Evolutionary conservation across 2,888 invertebrate genomes (phyloP).

Genomic region (Drosophila acutilabella): DNA sequence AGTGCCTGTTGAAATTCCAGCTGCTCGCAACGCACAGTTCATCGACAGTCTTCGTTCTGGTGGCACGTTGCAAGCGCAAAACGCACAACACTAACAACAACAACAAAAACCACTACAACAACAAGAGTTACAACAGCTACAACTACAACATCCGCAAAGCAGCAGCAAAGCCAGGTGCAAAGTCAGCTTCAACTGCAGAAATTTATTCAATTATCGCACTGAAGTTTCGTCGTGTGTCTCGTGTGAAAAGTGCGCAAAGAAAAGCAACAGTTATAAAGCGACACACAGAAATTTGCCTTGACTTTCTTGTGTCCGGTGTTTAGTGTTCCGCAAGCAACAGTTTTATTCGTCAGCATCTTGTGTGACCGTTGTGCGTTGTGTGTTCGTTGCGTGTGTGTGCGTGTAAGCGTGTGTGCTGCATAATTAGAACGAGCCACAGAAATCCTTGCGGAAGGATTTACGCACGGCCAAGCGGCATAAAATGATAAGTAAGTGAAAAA

Average conservation of each 20-base stretch:
- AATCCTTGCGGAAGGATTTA: slow-evolving; percentile 72
- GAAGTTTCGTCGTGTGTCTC: background rate
- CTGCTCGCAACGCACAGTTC: slow-evolving; percentile 71
- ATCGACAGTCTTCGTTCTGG: slow-evolving; percentile 69
- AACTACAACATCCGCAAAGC: slow-evolving; percentile 1
- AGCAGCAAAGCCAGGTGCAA: slow-evolving; percentile 14
- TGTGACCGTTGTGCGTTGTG: background rate
- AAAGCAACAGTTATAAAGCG: slow-evolving; percentile 7
- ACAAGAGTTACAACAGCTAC: slow-evolving; percentile 7
- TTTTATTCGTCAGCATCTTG: slow-evolving; percentile 3
- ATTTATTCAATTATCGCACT: slow-evolving; percentile 26
- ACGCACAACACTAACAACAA: slow-evolving; percentile 29
- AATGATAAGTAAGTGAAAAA: slow-evolving; percentile 77
- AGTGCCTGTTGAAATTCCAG: slow-evolving; percentile 61
- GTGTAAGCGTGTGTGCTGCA: slow-evolving; percentile 39
- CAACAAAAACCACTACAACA: slow-evolving; percentile 7
- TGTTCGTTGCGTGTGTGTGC: background rate
- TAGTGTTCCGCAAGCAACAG: slow-evolving; percentile 23
- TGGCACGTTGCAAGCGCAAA: slow-evolving; percentile 60
- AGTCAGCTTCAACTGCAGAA: slow-evolving; percentile 24
- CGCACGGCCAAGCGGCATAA: slow-evolving; percentile 75
- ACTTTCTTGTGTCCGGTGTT: slow-evolving; percentile 1
- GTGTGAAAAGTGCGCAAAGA: slow-evolving; percentile 4
- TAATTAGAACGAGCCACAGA: slow-evolving; percentile 45
- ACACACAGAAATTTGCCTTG: background rate